Evolutionary conservation across 1,140 invertebrate genomes (phyloP).

Genomic region (Choristoneura fumiferana): DNA sequence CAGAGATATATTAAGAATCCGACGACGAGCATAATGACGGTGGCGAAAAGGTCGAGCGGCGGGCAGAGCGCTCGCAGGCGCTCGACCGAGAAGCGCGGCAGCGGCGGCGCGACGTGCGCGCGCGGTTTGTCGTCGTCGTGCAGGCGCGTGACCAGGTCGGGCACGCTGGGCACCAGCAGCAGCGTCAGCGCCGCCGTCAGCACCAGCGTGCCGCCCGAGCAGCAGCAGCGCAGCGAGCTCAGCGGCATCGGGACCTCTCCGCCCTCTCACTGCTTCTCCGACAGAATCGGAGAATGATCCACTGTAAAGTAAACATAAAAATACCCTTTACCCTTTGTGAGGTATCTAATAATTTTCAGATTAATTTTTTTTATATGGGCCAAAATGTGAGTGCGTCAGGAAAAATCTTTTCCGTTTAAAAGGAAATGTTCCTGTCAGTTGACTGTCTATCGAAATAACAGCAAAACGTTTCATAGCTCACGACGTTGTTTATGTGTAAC

Average conservation of each 20-base stretch:
- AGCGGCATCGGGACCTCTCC: constrained; percentile 45
- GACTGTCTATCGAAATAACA: background rate
- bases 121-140: constrained; percentile 21
- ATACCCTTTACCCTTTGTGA: background rate
- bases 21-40: constrained; percentile 38
- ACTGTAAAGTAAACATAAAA: constrained; percentile 24
- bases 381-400: background rate
- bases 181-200: constrained; percentile 49
- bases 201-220: constrained; percentile 45
- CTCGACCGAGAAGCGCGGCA: background rate
- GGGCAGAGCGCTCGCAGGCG: constrained; percentile 32
- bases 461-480: background rate
- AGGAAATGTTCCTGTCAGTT: background rate
- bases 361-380: too few species aligned
- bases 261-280: constrained; percentile 17
- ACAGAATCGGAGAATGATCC: constrained; percentile 8
- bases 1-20: constrained; percentile 48
- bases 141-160: constrained; percentile 32
- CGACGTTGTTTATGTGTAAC: background rate
- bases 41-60: constrained; percentile 47
- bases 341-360: too few species aligned
- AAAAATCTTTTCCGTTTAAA: constrained; percentile 9
- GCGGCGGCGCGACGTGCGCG: constrained; percentile 6
- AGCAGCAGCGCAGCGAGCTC: constrained; percentile 46
- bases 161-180: constrained; percentile 52